Percentiles rank a stretch among this genome's conserved stretches.
These are phyloP conservation scores for Labia minor DNA, from an alignment of 2,888 invertebrate species.

Conservation along the genomic window DNA sequence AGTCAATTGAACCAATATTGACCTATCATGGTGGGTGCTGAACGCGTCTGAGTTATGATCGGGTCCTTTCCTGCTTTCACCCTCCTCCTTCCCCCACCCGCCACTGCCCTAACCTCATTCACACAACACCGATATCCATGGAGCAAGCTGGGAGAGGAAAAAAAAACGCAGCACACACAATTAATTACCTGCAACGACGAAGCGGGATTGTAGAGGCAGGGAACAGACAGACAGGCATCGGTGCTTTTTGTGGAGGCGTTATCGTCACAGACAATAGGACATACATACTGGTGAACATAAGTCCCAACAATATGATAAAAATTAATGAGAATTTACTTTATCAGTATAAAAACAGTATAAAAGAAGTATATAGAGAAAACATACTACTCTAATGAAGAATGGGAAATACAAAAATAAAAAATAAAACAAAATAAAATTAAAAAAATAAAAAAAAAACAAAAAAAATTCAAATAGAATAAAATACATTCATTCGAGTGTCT, in stretches of 20 bases:
- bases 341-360: neutral
- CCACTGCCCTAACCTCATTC: neutral
- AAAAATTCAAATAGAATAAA: too few species aligned
- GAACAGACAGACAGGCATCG: neutral
- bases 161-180: neutral
- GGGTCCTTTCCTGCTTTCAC: too few species aligned
- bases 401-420: too few species aligned
- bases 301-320: neutral
- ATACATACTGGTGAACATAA: neutral
- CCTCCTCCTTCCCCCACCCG: neutral
- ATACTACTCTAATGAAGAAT: too few species aligned
- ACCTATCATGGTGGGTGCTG: neutral
- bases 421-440: too few species aligned
- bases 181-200: neutral
- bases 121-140: neutral
- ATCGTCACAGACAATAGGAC: conserved; percentile 1
- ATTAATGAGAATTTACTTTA: neutral
- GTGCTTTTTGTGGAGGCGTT: neutral
- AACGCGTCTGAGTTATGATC: neutral
- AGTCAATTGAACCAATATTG: conserved; percentile 3
- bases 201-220: neutral
- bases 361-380: neutral
- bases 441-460: too few species aligned
- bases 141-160: neutral
- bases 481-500: too few species aligned